A percentile compares a stretch with the other conserved stretches of the same genome.
phyloP scores from a whole-genome alignment of 2,888 invertebrate genomes.

The Agriotes lineatus region DNA sequence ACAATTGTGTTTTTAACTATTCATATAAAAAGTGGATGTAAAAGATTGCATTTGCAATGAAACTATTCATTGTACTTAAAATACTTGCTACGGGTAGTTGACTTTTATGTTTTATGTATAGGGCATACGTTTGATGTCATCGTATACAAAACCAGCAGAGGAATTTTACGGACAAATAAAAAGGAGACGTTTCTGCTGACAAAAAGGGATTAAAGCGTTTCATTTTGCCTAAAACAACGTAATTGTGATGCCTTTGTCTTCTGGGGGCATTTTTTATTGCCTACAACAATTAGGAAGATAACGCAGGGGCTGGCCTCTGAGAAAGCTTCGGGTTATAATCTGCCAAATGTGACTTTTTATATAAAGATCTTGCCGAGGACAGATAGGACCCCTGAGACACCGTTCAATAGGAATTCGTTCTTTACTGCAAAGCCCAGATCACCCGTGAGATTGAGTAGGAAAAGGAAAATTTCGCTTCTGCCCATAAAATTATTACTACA shows the following conservation, averaged over 20 bases:
- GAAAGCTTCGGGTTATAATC: not conserved
- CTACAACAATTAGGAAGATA: not conserved
- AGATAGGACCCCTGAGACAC: not conserved
- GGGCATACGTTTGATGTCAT: not conserved
- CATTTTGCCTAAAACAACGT: no score
- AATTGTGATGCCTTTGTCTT: no score
- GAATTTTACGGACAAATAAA: not conserved
- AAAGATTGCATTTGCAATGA: no score
- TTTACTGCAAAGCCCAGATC: constrained; percentile 1
- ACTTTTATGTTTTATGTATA: not conserved
- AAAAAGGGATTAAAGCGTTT: no score
- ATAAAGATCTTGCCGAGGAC: not conserved
- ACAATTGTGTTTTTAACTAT: no score
- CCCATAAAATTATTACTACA: not conserved
- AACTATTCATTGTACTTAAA: no score
- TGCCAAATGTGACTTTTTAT: not conserved
- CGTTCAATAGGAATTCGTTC: constrained; percentile 6
- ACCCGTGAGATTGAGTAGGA: not conserved
- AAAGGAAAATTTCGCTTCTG: not conserved
- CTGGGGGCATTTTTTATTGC: not conserved
- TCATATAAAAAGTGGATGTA: no score
- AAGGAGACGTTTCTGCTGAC: no score
- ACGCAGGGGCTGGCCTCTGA: not conserved
- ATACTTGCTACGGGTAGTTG: no score
- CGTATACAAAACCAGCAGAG: not conserved